Evolutionary conservation across 2,113 vertebrate genomes (phyloP), one percentile per base, ranked within the genome.

Genomic region (Crotalus tigris): DNA sequence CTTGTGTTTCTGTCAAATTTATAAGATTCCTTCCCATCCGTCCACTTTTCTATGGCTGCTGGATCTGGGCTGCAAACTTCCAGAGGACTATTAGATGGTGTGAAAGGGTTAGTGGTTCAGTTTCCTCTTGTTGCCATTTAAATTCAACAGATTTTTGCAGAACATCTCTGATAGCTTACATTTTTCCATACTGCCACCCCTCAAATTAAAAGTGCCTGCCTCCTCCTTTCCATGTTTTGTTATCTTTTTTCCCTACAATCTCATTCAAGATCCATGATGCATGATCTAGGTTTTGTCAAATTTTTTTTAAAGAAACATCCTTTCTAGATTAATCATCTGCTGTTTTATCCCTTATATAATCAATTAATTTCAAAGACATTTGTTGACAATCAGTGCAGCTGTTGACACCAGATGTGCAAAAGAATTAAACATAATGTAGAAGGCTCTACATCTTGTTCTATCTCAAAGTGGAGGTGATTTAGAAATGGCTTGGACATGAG

Each of bases 291-390:
- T 39, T n/a, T 24, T 87, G 49, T 64, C 46, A 64, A 61, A 12
- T 33, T 44, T 61, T 91, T 61, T 64, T 59, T 10, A 1, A 61
- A 58, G 57, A 33, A 33, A n/a, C n/a, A 58, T 58, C 33, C 33
- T 91, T 91, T 61, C 44, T 24, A 13, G 85, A 92, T 61, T 87
- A 51, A 88, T 92, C 85, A 53, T 88, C 59, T 88, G 91, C 85
- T 51, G 21, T 54, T 88, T 59, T 88, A 39, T 44, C 85, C 33
- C 64, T 92, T 69, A 88, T 86, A 46, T n/a, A 91, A 64, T 92
- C 49, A n/a, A 92, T 88, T 69, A 44, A 88, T 54, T 91, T 33
- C 89, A 64, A 26, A 11, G 23, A 17, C 19, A 61, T n/a, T 24
- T 61, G 49, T 64, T 87, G 46, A 88, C 87, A 64, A 64, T 64